Conservation (phyloP, 2,888 invertebrate genomes). For the Aelia acuminata region DNA sequence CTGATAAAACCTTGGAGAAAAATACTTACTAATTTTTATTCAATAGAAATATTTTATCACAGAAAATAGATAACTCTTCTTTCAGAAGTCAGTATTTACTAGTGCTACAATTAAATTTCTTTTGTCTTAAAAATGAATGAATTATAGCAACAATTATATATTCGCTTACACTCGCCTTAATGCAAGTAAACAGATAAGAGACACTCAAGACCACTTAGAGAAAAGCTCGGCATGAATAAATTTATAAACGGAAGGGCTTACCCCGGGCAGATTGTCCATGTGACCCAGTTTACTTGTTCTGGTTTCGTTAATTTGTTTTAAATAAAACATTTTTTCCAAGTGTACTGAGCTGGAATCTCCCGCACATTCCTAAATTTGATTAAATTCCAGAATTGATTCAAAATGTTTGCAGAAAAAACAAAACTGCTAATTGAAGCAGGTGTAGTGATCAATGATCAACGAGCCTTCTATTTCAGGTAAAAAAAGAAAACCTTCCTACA, state of each 20-base stretch:
- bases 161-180: neutral
- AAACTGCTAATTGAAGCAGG: neutral
- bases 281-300: slow-evolving; percentile 15
- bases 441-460: neutral
- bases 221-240: slow-evolving; percentile 16
- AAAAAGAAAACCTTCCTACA: neutral
- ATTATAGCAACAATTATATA: neutral
- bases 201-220: neutral
- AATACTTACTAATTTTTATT: no score
- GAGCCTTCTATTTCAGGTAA: neutral
- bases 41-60: no score
- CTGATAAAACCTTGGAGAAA: no score
- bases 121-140: no score
- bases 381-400: neutral
- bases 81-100: no score
- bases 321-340: neutral
- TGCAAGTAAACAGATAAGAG: neutral
- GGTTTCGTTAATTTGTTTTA: slow-evolving; percentile 19
- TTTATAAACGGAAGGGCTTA: neutral
- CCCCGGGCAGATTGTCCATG: neutral
- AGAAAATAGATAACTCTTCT: no score
- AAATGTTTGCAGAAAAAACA: neutral
- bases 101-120: no score
- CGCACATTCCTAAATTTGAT: neutral
- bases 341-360: neutral